Base-by-base conservation (phyloP, 1,140 invertebrate genomes). In the Anthonomus grandis region DNA sequence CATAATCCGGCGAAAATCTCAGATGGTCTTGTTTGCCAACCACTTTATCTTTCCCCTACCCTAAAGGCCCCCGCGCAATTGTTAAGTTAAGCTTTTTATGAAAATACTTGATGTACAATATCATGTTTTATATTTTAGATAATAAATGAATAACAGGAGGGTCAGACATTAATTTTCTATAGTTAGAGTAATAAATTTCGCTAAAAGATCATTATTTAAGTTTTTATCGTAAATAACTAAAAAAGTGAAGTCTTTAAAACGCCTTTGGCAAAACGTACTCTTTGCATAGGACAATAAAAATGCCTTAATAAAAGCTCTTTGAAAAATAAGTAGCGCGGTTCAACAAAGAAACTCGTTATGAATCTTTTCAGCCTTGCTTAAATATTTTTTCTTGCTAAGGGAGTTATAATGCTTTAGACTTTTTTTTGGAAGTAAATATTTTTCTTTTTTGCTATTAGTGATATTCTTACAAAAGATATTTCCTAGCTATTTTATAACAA, bases 351-450 rank as follows among this genome's bases (percentile, higher is more conserved):
- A n/a, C 27, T 31, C 27, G 6, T 31, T 31, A 31, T 31, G 27
- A 8, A 31, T n/a, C n/a, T 31, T n/a, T n/a, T n/a, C n/a, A n/a
- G n/a, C n/a, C n/a, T n/a, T n/a, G n/a, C n/a, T n/a, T n/a, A n/a
- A n/a, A n/a, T n/a, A n/a, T n/a, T n/a, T n/a, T n/a, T n/a, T n/a
- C n/a, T n/a, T n/a, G n/a, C n/a, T n/a, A n/a, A n/a, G n/a, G n/a
- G n/a, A n/a, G n/a, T n/a, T n/a, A n/a, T n/a, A 31, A n/a, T 31
- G 6, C 27, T 8, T 31, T 31, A 31, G n/a, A 8, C n/a, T 31
- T 31, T 63, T 53, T 50, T 49, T 56, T 50, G 62, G 38, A 46
- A 63, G 56, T 57, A 60, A 65, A 65, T 65, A 65, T 63, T 62
- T 65, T 62, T 64, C 60, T n/a, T n/a, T n/a, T n/a, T n/a, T n/a